Conservation (phyloP, 1,140 invertebrate species). For the Aradophagus sp. region DNA sequence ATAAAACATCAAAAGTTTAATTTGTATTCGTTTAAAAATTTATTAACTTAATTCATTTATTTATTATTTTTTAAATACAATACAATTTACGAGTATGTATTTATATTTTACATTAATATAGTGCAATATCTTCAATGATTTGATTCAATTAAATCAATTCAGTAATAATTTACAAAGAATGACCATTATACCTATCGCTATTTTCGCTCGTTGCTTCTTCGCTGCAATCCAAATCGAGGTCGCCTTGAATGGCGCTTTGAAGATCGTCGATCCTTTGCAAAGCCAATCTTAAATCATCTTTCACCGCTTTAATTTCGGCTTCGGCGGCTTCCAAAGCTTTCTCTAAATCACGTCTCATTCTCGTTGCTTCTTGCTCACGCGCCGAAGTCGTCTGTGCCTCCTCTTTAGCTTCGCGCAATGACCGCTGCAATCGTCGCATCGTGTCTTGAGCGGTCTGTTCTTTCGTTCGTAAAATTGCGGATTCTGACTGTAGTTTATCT, state of each 20-base stretch:
- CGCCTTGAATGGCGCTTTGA: slow-evolving; percentile 88
- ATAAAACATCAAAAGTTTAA: slow-evolving; percentile 9
- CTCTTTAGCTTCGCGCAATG: slow-evolving; percentile 82
- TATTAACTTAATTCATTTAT: slow-evolving; percentile 1
- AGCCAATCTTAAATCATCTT: slow-evolving; percentile 85
- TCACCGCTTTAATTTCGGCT: slow-evolving; percentile 78
- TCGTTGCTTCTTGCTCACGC: slow-evolving; percentile 82
- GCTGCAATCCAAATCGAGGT: slow-evolving; percentile 78
- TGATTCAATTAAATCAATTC: no score
- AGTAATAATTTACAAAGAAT: slow-evolving; percentile 29
- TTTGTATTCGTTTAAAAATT: background rate
- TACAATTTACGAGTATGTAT: slow-evolving; percentile 1
- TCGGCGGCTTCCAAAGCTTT: slow-evolving; percentile 81
- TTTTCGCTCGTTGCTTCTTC: slow-evolving; percentile 78
- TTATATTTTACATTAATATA: no score
- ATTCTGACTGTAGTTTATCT: slow-evolving; percentile 86
- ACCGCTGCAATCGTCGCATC: slow-evolving; percentile 82
- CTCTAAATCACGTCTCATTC: slow-evolving; percentile 81
- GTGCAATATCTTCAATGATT: no score
- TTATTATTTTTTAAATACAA: background rate
- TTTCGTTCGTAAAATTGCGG: slow-evolving; percentile 80
- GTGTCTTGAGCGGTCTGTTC: slow-evolving; percentile 86
- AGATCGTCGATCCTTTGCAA: slow-evolving; percentile 89
- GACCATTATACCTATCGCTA: slow-evolving; percentile 76
- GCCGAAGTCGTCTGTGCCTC: slow-evolving; percentile 80